Conservation (phyloP, 1,140 invertebrate genomes). For the Drosophila pandora region DNA sequence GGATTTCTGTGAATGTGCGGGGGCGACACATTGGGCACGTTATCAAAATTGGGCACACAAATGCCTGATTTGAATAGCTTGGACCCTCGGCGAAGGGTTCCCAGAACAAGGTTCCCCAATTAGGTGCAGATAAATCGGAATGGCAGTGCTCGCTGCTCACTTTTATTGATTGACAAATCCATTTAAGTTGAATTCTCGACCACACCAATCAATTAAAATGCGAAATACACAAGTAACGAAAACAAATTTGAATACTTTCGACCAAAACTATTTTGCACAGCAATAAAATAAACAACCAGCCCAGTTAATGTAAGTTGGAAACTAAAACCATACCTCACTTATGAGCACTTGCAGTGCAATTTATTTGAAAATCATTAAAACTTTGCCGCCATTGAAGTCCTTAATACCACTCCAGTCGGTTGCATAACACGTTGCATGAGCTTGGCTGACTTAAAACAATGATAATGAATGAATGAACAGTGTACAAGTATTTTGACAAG, state of each 20-base stretch:
- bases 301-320: background rate
- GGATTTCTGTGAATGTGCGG: conserved; percentile 11
- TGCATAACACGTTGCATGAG: conserved; percentile 36
- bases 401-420: conserved; percentile 7
- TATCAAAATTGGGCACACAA: conserved; percentile 67
- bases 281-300: background rate
- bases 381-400: conserved; percentile 2
- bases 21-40: conserved; percentile 66
- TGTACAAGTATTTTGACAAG: conserved; percentile 72
- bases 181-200: conserved; percentile 27
- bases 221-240: background rate
- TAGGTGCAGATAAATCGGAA: conserved; percentile 46
- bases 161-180: conserved; percentile 37
- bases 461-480: conserved; percentile 60
- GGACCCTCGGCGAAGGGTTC: conserved; percentile 1
- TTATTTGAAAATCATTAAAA: conserved; percentile 18
- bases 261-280: background rate
- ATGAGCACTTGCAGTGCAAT: background rate
- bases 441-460: conserved; percentile 54
- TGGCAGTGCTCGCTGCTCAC: conserved; percentile 2
- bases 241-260: background rate
- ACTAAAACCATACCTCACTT: background rate
- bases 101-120: conserved; percentile 37
- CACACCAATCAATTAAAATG: conserved; percentile 18
- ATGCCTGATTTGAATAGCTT: conserved; percentile 71